These are phyloP conservation scores for Erythrocebus patas DNA, from an alignment of 2,113 vertebrate species.

Conservation along the genomic window DNA sequence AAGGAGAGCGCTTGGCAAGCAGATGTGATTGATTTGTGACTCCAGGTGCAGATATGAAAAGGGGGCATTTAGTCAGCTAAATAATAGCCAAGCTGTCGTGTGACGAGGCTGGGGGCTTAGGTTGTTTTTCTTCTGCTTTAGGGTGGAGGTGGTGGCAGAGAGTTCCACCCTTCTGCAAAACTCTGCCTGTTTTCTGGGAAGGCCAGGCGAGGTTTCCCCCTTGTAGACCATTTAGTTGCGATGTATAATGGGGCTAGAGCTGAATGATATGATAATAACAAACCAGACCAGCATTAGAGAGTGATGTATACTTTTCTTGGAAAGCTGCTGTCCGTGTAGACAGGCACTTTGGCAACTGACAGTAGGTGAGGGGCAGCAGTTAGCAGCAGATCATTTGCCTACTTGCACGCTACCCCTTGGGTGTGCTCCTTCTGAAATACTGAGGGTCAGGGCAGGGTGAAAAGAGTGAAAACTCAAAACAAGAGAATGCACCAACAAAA, in stretches of 20 bases:
- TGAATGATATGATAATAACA: conserved; percentile 11
- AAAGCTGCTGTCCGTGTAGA: conserved; percentile 15
- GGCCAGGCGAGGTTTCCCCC: conserved; percentile 50
- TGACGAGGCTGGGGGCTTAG: neutral
- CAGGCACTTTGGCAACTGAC: conserved; percentile 24
- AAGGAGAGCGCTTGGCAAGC: accelerated
- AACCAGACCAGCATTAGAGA: conserved; percentile 32
- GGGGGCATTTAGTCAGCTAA: conserved; percentile 3
- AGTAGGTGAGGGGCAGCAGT: neutral
- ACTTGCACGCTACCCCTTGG: neutral
- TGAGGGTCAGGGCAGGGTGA: neutral
- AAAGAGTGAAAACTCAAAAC: neutral
- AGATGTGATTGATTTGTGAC: conserved; percentile 45
- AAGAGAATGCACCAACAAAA: neutral
- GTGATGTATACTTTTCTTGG: conserved; percentile 64
- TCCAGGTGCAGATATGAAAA: conserved; percentile 55
- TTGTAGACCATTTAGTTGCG: conserved; percentile 55
- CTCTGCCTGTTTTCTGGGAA: neutral
- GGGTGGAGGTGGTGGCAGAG: neutral
- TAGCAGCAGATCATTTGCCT: neutral
- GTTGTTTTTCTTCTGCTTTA: neutral
- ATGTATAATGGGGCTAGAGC: conserved; percentile 52
- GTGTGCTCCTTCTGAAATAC: neutral
- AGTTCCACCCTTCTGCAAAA: neutral
- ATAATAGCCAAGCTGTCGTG: conserved; percentile 9